phyloP scores from a whole-genome alignment of 2,888 invertebrate genomes.

The Sarcophaga rosellei region DNA sequence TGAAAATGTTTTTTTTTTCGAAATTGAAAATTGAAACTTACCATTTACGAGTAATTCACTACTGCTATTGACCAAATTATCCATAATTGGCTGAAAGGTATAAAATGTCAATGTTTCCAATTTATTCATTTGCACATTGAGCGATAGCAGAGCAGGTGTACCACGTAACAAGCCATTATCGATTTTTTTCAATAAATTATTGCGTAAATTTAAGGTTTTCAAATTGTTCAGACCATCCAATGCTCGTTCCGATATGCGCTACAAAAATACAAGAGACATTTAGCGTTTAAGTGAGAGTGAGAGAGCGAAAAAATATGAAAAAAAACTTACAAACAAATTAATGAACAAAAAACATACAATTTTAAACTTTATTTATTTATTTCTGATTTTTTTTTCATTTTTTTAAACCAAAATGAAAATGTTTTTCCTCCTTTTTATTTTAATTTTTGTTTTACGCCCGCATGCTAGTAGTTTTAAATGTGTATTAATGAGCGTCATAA shows the following conservation, averaged over 20 bases:
- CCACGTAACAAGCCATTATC: conserved; percentile 88
- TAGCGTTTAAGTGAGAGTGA: too few species aligned
- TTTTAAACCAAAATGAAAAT: conserved; percentile 22
- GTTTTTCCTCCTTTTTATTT: conserved; percentile 2
- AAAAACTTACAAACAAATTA: conserved; percentile 17
- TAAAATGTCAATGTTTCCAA: conserved; percentile 89
- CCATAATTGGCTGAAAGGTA: conserved; percentile 87
- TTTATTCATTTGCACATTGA: conserved; percentile 90
- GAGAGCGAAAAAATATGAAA: too few species aligned
- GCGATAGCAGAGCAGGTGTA: conserved; percentile 87
- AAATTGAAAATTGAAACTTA: conserved; percentile 80
- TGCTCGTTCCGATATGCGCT: conserved; percentile 89
- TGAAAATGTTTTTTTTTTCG: too few species aligned
- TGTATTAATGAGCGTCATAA: too few species aligned
- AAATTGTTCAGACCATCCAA: conserved; percentile 89
- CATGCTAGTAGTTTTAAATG: too few species aligned
- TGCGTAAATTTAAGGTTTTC: conserved; percentile 87
- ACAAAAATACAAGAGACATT: conserved; percentile 67
- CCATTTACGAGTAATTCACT: conserved; percentile 90
- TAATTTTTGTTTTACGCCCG: not conserved
- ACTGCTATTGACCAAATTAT: conserved; percentile 88
- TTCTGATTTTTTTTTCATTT: not conserved
- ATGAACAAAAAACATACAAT: not conserved
- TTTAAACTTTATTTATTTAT: too few species aligned
- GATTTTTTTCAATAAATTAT: conserved; percentile 88